Conservation (phyloP, 2,888 invertebrate species). For the Mesodorylaimus sp. region DNA sequence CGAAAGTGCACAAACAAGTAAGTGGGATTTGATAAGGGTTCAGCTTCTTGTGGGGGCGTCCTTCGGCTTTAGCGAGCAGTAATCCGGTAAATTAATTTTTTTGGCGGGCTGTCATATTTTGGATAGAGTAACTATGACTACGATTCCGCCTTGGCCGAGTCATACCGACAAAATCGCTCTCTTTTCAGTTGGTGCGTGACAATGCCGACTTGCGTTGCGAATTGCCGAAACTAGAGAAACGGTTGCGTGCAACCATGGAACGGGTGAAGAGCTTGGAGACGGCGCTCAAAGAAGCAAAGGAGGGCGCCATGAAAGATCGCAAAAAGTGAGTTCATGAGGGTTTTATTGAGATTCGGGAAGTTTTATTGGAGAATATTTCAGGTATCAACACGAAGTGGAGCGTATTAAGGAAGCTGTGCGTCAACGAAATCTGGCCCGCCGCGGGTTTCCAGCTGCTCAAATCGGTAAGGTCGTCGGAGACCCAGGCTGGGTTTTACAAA, state of each 20-base stretch:
- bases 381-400: constrained; percentile 96
- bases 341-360: too few relatives aligned
- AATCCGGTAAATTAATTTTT: too few relatives aligned
- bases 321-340: constrained; percentile 52
- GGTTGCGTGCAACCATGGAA: constrained; percentile 91
- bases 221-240: constrained; percentile 91
- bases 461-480: constrained; percentile 66
- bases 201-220: constrained; percentile 98
- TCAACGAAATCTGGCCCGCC: constrained; percentile 85
- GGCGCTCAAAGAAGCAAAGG: constrained; percentile 91
- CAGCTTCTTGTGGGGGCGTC: too few relatives aligned
- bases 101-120: too few relatives aligned
- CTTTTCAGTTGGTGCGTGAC: constrained; percentile 72
- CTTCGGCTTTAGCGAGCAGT: too few relatives aligned
- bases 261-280: constrained; percentile 79
- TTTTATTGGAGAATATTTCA: too few relatives aligned
- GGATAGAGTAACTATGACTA: too few relatives aligned
- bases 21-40: too few relatives aligned
- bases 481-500: too few relatives aligned
- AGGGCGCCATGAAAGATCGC: constrained; percentile 95
- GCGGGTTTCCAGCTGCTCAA: constrained; percentile 71
- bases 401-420: constrained; percentile 97
- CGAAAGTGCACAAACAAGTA: constrained; percentile 54
- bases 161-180: too few relatives aligned
- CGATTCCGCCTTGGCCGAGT: too few relatives aligned